Percentiles rank a stretch among this genome's conserved stretches.
These are phyloP conservation scores for Philopedon plagiatum DNA, from an alignment of 2,888 invertebrate genomes.

Conservation along the genomic window DNA sequence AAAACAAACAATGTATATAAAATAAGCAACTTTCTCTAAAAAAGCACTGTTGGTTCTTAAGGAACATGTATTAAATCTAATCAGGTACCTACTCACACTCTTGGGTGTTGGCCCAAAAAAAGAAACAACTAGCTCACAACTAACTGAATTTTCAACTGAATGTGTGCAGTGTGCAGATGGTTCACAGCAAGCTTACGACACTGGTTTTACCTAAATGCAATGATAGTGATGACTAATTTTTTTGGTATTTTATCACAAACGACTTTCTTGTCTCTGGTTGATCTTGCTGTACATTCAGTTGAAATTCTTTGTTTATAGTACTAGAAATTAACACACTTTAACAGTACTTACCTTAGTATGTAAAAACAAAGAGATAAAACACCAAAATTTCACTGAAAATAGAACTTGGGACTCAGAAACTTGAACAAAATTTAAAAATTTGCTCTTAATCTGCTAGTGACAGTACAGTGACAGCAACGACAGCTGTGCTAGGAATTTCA, in stretches of 20 bases:
- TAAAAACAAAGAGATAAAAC: too few relatives aligned
- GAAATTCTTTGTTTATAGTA: background rate
- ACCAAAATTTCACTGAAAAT: background rate
- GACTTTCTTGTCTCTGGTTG: background rate
- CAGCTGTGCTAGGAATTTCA: conserved; percentile 6
- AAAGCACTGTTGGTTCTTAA: too few relatives aligned
- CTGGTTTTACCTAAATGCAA: conserved; percentile 11
- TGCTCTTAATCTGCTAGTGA: background rate
- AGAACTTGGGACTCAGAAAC: background rate
- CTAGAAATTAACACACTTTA: background rate
- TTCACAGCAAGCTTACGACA: background rate
- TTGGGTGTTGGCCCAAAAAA: background rate
- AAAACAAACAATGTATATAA: background rate
- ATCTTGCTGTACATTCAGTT: too few relatives aligned
- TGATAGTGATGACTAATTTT: conserved; percentile 5
- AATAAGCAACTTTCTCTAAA: too few relatives aligned
- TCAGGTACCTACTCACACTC: background rate
- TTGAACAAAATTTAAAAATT: background rate
- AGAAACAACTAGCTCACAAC: background rate
- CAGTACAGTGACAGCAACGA: background rate
- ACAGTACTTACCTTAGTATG: background rate
- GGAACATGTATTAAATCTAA: background rate
- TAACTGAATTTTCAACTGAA: background rate
- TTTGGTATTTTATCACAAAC: conserved; percentile 4
- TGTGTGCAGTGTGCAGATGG: background rate